Evolutionary conservation across 2,888 invertebrate species (phyloP).

Genomic region (Andrena marginata): DNA sequence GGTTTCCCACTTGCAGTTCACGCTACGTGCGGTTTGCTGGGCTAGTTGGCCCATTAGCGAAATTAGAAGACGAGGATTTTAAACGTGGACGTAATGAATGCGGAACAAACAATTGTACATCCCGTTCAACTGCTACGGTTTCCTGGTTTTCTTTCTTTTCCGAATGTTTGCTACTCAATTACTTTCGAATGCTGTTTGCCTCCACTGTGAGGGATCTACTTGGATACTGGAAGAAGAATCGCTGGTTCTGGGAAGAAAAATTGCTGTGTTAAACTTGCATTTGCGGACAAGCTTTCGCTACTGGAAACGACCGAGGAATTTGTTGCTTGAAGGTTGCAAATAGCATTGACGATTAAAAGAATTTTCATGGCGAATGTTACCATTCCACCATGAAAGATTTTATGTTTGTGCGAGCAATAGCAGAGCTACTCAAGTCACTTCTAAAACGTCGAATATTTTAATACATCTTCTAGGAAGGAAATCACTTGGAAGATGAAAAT

Average conservation of each 20-base stretch:
- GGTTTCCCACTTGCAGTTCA: slow-evolving; percentile 38
- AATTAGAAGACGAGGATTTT: slow-evolving; percentile 50
- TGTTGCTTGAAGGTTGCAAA: neutral
- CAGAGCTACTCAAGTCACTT: too few species aligned
- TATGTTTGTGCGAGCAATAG: too few species aligned
- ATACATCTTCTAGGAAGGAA: too few species aligned
- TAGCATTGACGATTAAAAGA: too few species aligned
- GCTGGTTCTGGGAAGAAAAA: slow-evolving; percentile 11
- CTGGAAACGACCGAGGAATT: neutral
- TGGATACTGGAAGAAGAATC: neutral
- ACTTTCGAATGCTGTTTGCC: neutral
- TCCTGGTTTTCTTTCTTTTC: neutral
- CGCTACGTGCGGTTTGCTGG: slow-evolving; percentile 39
- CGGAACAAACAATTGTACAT: slow-evolving; percentile 13
- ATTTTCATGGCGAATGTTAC: too few species aligned
- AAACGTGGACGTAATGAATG: slow-evolving; percentile 25
- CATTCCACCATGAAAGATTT: too few species aligned
- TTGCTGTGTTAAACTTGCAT: slow-evolving; percentile 5
- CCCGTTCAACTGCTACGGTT: slow-evolving; percentile 2
- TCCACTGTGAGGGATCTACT: neutral
- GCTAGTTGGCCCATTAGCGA: slow-evolving; percentile 48
- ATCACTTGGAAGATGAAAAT: too few species aligned
- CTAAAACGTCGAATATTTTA: too few species aligned
- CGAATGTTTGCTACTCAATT: neutral
- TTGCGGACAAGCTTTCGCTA: neutral